Evolutionary conservation across 2,888 invertebrate genomes (phyloP), one percentile per base, ranked within the genome.

Genomic region (Harpalus rubripes): DNA sequence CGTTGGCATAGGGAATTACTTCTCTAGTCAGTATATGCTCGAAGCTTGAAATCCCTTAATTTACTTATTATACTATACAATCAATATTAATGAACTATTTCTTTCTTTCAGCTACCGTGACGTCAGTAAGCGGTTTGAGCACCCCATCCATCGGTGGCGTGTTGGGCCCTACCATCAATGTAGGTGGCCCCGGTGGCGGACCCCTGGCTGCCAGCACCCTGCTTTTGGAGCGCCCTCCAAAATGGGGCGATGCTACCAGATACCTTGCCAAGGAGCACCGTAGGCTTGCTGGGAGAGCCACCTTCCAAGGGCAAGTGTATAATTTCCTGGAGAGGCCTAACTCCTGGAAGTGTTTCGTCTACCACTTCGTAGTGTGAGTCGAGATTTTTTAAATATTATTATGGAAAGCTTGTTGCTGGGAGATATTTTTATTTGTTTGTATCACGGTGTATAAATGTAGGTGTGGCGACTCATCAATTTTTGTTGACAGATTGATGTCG

Each of bases 281-380:
- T 61, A 93, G 93, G 87, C 91, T 91, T 84, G 94, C 94, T 82
- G 94, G 94, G 59, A 91, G 93, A 87, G 94, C 94, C 61, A 95
- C 95, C 8, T 94, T 95, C 89, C 96, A 96, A 90, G 95, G 95
- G 78, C 94, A 95, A 90, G 95, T 96, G 74, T 96, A 96, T 92
- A 96, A 96, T 91, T 96, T 96, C 91, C 92, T 96, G 88, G 96
- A 96, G 91, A 91, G 96, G 87, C 96, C 96, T 1, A 94, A 95
- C 84, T 96, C 96, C 86, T 96, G 96, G 96, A 95, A 95, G 91
- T 96, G 96, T 91, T 96, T 96, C 92, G 92, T 95, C 86, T 96
- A 96, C 91, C 96, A 96, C 91, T 95, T 95, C 91, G 93, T 94
- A 87, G 95, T 95, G 96, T 96, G 90, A 95, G 96, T 95, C 44